phyloP scores from a whole-genome alignment of 2,888 invertebrate genomes.

The Mythimna lalbum region DNA sequence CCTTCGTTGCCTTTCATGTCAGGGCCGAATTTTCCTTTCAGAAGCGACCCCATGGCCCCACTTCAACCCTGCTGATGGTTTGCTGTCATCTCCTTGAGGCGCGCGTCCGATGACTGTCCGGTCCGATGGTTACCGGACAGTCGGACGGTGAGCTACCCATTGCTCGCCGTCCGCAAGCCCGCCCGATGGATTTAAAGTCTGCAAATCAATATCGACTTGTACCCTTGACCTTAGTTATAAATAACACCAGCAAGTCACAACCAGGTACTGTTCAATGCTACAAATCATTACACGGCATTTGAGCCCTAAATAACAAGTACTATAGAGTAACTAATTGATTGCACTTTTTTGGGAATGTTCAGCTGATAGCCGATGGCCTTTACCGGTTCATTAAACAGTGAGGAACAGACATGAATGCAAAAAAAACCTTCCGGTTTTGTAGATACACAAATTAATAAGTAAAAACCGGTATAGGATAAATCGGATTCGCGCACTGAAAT shows the following conservation, averaged over 20 bases:
- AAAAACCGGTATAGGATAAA: too few species aligned
- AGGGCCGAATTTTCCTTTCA: too few species aligned
- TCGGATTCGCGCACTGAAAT: too few species aligned
- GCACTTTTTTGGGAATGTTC: neutral
- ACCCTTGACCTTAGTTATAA: neutral
- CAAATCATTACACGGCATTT: neutral
- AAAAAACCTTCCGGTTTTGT: conserved; percentile 6
- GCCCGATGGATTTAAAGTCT: neutral
- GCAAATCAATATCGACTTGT: neutral
- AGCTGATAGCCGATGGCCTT: conserved; percentile 5
- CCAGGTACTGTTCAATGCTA: neutral
- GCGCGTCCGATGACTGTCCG: too few species aligned
- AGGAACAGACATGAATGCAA: conserved; percentile 1
- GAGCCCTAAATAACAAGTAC: neutral
- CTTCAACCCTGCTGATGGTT: too few species aligned
- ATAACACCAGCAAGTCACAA: neutral
- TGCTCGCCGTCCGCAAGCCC: too few species aligned
- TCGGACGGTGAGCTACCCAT: too few species aligned
- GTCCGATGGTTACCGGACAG: too few species aligned
- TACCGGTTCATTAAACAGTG: conserved; percentile 7
- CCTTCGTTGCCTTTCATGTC: too few species aligned
- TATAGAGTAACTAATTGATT: neutral
- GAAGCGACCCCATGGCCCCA: too few species aligned
- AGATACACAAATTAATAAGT: too few species aligned
- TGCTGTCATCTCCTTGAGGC: too few species aligned